Evolutionary conservation across 2,888 invertebrate genomes (phyloP).

Genomic region (Phymatocera aterrima): DNA sequence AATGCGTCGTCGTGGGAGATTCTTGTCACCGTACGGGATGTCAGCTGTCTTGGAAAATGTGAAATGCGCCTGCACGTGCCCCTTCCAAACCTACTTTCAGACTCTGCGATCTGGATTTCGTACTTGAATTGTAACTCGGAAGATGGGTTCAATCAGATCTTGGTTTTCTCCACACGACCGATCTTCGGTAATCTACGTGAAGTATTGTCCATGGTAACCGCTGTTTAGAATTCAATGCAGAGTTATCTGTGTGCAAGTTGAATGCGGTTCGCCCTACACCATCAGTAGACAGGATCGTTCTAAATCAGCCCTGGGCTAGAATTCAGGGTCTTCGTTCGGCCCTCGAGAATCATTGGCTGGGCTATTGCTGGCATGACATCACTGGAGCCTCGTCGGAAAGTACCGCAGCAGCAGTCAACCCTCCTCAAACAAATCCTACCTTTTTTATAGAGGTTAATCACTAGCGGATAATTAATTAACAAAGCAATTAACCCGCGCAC

Average conservation of each 20-base stretch:
- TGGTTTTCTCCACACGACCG: constrained; percentile 20
- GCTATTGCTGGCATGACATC: constrained; percentile 36
- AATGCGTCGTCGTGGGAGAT: constrained; percentile 44
- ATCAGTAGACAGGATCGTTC: constrained; percentile 10
- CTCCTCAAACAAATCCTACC: constrained; percentile 40
- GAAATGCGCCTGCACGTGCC: constrained; percentile 14
- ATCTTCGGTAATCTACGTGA: constrained; percentile 26
- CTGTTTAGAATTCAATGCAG: neutral
- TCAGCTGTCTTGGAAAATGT: constrained; percentile 41
- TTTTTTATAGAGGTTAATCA: constrained; percentile 42
- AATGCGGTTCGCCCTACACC: constrained; percentile 12
- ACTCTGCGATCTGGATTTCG: constrained; percentile 15
- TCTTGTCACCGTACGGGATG: constrained; percentile 37
- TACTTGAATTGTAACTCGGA: constrained; percentile 6
- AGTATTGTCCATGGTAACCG: constrained; percentile 18
- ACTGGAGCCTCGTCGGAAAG: neutral
- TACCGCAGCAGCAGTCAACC: constrained; percentile 37
- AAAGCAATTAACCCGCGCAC: constrained; percentile 39
- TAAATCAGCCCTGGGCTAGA: constrained; percentile 39
- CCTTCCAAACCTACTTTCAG: neutral
- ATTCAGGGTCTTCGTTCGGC: constrained; percentile 2
- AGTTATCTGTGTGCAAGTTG: neutral
- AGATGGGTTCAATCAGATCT: constrained; percentile 16
- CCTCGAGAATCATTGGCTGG: constrained; percentile 13
- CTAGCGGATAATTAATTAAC: constrained; percentile 40